phyloP scores from a whole-genome alignment of 2,888 invertebrate genomes.

The Willowsia nigromaculata region DNA sequence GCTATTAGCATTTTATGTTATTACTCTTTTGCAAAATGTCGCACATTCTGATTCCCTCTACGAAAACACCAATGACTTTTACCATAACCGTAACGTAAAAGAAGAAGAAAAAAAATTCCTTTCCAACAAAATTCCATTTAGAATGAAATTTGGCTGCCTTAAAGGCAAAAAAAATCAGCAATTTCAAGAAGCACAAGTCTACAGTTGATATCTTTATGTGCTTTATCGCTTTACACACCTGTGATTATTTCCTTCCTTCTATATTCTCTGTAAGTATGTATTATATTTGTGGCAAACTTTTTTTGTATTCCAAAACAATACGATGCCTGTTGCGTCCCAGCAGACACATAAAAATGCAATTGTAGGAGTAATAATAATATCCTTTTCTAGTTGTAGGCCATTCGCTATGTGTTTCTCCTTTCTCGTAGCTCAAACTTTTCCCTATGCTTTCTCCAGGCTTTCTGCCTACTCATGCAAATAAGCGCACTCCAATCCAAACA shows the following conservation, averaged over 20 bases:
- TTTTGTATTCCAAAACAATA: neutral
- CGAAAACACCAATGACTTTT: too few species aligned
- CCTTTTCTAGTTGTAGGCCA: neutral
- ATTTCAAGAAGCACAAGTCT: too few species aligned
- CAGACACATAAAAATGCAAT: slow-evolving; percentile 65
- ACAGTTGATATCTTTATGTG: too few species aligned
- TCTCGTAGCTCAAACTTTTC: neutral
- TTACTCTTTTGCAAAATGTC: too few species aligned
- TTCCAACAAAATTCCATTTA: too few species aligned
- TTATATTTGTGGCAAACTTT: neutral
- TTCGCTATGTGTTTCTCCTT: neutral
- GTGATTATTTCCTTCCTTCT: too few species aligned
- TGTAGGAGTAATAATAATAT: slow-evolving; percentile 60
- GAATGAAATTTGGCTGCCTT: neutral
- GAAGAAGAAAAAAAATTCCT: too few species aligned
- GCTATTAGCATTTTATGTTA: neutral
- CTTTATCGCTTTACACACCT: too few species aligned
- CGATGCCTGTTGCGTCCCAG: slow-evolving; percentile 62
- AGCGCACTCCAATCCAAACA: neutral
- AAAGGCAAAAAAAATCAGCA: too few species aligned
- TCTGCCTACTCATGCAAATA: neutral
- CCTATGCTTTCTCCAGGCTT: neutral
- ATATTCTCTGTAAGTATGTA: too few species aligned
- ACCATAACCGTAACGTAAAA: too few species aligned
- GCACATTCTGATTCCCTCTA: too few species aligned